Conservation (phyloP, 2,113 vertebrate species). For the Amia ocellicauda region DNA sequence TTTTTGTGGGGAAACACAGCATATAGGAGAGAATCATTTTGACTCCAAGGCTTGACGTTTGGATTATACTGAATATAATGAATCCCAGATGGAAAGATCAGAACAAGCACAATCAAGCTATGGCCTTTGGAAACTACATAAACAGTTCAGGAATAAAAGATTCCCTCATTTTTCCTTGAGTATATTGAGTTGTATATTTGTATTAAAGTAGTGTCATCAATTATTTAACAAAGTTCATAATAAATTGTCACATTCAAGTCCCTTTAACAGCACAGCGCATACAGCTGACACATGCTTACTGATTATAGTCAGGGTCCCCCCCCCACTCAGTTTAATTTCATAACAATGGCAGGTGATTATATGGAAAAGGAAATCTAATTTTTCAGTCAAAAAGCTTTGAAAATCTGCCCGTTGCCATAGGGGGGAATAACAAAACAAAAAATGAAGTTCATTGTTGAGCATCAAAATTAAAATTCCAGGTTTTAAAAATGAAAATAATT, state of each 20-base stretch:
- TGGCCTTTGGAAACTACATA: neutral
- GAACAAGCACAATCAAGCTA: neutral
- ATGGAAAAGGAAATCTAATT: neutral
- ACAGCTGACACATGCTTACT: neutral
- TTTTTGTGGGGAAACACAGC: neutral
- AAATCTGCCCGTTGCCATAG: neutral
- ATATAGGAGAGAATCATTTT: neutral
- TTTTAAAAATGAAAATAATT: slow-evolving; percentile 10
- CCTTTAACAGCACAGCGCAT: too few relatives aligned
- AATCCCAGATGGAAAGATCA: slow-evolving; percentile 15
- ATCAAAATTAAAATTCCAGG: neutral
- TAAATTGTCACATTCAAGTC: neutral
- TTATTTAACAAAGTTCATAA: neutral
- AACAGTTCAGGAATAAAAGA: neutral
- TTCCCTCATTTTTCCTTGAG: neutral
- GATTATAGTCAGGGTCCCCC: neutral
- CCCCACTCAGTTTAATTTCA: neutral
- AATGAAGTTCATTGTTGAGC: slow-evolving; percentile 10
- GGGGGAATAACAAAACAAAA: neutral
- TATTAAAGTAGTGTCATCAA: neutral
- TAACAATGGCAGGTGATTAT: slow-evolving; percentile 1
- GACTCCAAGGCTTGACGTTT: neutral
- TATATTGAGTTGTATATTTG: neutral
- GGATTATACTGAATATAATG: slow-evolving; percentile 10
- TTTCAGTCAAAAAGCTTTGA: neutral